phyloP scores from a whole-genome alignment of 1,140 invertebrate species.

The Aphis gossypii region DNA sequence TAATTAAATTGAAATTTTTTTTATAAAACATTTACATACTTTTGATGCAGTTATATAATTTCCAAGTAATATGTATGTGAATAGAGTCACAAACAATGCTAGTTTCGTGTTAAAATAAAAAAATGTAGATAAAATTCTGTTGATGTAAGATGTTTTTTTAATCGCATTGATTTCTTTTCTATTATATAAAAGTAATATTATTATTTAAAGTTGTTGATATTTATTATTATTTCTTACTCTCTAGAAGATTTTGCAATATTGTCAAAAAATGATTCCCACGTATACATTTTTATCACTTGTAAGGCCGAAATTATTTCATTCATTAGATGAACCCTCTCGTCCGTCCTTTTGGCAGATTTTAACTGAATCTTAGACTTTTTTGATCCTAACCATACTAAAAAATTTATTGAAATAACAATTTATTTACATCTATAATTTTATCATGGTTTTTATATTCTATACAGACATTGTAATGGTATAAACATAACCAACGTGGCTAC shows the following conservation, averaged over 20 bases:
- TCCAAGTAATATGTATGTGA: slow-evolving; percentile 77
- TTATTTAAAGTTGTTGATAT: background rate
- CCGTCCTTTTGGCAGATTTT: background rate
- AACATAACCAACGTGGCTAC: slow-evolving; percentile 80
- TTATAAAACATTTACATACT: slow-evolving; percentile 64
- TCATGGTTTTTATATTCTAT: background rate
- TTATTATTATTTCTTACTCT: slow-evolving; percentile 63
- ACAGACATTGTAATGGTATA: slow-evolving; percentile 81
- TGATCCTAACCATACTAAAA: background rate
- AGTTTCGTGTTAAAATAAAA: slow-evolving; percentile 71
- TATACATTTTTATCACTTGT: slow-evolving; percentile 91
- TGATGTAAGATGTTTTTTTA: background rate
- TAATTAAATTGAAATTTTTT: background rate
- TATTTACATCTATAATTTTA: no score
- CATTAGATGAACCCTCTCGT: slow-evolving; percentile 85
- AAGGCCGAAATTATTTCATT: slow-evolving; percentile 89
- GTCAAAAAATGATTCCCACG: slow-evolving; percentile 83
- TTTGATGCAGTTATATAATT: slow-evolving; percentile 76
- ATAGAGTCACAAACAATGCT: slow-evolving; percentile 78
- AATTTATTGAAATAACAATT: background rate
- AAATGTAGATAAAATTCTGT: slow-evolving; percentile 67
- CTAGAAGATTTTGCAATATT: slow-evolving; percentile 70
- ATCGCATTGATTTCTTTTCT: background rate
- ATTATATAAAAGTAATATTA: background rate
- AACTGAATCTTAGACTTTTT: background rate